A percentile compares a stretch with the other conserved stretches of the same genome.
These are phyloP conservation scores for Synanthedon myopaeformis DNA, from an alignment of 2,888 invertebrate genomes.

Conservation along the genomic window DNA sequence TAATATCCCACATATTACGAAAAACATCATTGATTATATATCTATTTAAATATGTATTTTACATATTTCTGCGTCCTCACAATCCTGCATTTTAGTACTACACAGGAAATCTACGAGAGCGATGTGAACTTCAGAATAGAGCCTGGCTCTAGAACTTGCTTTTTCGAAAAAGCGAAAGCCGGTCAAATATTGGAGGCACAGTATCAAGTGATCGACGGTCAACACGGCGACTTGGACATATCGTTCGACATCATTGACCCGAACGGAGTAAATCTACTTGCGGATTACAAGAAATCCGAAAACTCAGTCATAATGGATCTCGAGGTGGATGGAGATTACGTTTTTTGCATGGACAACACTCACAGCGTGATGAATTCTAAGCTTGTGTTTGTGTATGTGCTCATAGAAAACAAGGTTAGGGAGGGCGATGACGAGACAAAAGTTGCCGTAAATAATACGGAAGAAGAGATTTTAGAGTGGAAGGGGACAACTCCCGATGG, in stretches of 20 bases:
- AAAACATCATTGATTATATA: background rate
- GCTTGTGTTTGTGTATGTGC: constrained; percentile 82
- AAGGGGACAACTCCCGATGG: constrained; percentile 30
- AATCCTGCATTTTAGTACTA: background rate
- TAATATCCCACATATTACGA: background rate
- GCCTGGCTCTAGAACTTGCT: constrained; percentile 43
- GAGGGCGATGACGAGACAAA: constrained; percentile 29
- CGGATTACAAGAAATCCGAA: constrained; percentile 77
- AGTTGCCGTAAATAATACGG: constrained; percentile 26
- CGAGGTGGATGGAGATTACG: constrained; percentile 77
- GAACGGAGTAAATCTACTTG: constrained; percentile 67
- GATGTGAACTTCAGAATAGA: constrained; percentile 51
- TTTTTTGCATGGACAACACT: constrained; percentile 88
- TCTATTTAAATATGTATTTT: no score
- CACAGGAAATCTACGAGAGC: constrained; percentile 26
- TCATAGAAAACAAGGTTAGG: constrained; percentile 71
- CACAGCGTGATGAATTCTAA: constrained; percentile 85
- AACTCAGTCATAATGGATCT: constrained; percentile 75
- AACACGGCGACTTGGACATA: constrained; percentile 86
- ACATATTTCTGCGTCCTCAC: no score
- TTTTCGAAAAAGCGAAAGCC: constrained; percentile 40
- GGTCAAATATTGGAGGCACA: constrained; percentile 50
- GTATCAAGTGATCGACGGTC: constrained; percentile 80
- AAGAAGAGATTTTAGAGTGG: constrained; percentile 48
- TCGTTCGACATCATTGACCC: constrained; percentile 80